Evolutionary conservation across 2,113 vertebrate genomes (phyloP).

Genomic region (Tachuris rubrigastra): DNA sequence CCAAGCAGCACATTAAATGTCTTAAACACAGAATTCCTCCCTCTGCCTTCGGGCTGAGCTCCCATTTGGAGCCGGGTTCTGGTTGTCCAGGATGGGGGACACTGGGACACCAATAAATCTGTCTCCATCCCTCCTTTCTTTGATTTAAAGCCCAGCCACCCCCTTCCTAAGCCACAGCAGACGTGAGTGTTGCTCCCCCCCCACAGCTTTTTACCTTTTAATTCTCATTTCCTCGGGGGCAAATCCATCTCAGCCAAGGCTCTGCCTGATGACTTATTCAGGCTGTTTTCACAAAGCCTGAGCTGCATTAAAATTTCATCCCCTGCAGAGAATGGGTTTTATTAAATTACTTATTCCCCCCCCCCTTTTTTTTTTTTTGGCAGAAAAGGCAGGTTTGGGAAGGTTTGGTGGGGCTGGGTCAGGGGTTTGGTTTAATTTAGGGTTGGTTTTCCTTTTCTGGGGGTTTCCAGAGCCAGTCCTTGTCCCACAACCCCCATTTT

Average conservation of each 20-base stretch:
- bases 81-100: neutral
- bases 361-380: neutral
- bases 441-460: neutral
- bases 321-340: neutral
- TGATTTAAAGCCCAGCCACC: neutral
- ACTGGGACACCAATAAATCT: rapidly evolving
- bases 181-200: neutral
- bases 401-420: neutral
- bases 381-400: neutral
- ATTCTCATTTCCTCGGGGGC: neutral
- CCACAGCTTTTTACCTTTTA: neutral
- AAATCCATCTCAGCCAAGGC: neutral
- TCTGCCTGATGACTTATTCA: neutral
- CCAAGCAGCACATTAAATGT: neutral
- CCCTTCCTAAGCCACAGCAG: neutral
- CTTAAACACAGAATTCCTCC: neutral
- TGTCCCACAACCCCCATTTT: neutral
- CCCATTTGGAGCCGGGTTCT: neutral
- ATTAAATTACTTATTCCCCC: neutral
- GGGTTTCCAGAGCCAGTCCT: neutral
- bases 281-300: conserved; percentile 31
- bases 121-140: neutral
- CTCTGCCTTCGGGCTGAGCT: neutral
- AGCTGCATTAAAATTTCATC: neutral
- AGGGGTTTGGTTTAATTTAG: neutral